Percentiles rank a stretch among this genome's conserved stretches.
Evolutionary conservation across 1,140 invertebrate species (phyloP).

Genomic region (Drosophila bocqueti): DNA sequence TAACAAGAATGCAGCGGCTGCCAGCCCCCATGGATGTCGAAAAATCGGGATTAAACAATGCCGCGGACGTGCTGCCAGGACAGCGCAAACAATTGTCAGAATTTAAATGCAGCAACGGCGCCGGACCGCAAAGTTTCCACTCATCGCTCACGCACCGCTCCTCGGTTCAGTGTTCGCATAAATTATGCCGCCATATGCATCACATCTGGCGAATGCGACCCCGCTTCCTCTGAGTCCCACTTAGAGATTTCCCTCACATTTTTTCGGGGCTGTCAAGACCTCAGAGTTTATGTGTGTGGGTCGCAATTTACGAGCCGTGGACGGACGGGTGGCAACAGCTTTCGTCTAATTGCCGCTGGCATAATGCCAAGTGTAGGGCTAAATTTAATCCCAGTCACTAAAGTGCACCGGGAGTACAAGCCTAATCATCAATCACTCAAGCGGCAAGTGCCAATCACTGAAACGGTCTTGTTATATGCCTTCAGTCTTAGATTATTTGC

Average conservation of each 20-base stretch:
- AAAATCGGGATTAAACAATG: slow-evolving; percentile 50
- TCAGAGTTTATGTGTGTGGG: slow-evolving; percentile 33
- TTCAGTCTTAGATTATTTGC: background rate
- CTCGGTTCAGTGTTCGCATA: slow-evolving; percentile 73
- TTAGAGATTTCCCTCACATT: slow-evolving; percentile 7
- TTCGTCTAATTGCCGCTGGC: slow-evolving; percentile 72
- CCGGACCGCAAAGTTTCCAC: slow-evolving; percentile 42
- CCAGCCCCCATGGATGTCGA: slow-evolving; percentile 20
- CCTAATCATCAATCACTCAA: slow-evolving; percentile 38
- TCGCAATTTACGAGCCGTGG: slow-evolving; percentile 56
- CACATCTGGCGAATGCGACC: slow-evolving; percentile 44
- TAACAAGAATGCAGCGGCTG: slow-evolving; percentile 30
- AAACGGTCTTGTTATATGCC: background rate
- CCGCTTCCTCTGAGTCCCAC: slow-evolving; percentile 7
- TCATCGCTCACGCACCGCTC: slow-evolving; percentile 38
- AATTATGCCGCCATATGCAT: slow-evolving; percentile 78
- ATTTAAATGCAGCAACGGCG: slow-evolving; percentile 48
- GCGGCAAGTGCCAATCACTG: slow-evolving; percentile 9
- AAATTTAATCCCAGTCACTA: slow-evolving; percentile 32
- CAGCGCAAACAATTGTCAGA: slow-evolving; percentile 50
- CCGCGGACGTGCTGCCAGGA: slow-evolving; percentile 37
- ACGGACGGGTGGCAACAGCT: slow-evolving; percentile 34
- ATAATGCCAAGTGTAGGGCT: slow-evolving; percentile 50
- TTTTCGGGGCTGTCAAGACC: slow-evolving; percentile 55
- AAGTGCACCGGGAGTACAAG: slow-evolving; percentile 25